Base-by-base conservation (phyloP, 64 coral and sea anemone genomes). In the Actinia tenebrosa region DNA sequence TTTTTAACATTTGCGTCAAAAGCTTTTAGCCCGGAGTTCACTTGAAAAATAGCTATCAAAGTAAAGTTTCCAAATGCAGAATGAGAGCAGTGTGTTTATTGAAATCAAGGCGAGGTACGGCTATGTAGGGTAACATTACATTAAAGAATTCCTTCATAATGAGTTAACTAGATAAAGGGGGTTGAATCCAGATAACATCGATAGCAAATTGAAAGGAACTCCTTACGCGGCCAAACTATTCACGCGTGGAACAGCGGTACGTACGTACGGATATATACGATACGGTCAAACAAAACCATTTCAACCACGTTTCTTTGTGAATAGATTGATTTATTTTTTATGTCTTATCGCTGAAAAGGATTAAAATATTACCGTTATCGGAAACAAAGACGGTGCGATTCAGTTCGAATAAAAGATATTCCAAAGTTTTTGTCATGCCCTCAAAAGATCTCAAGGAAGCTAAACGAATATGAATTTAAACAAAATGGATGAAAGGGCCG, bases 131-230 rank as follows among this genome's bases (percentile, higher is more conserved):
- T 75, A 75, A 75, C 10, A 75, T 37, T 75, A 14, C n/a, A 42
- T 75, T 75, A 13, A 75, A 3, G 25, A 75, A 75, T 75, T 30
- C 25, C 69, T 75, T 30, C 26, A 75, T 42, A 75, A 43, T 75
- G n/a, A 7, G 13, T 43, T 42, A 42, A 42, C 69, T 10, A 5
- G 69, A 75, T 75, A 26, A 75, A 69, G 25, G 42, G 30, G 37
- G 17, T 23, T 75, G 9, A 75, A 10, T 30, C 6, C 25, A 30
- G 69, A 75, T 75, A 75, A 13, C n/a, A 43, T 75, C 69, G 10
- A 8, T 75, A 30, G n/a, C 25, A 75, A 30, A 75, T 75, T 75
- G 69, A 75, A 75, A 26, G 69, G 69, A 75, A 75, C 69, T 75
- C 69, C 69, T 75, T 30, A 75, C 2, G 30, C 30, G 69, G 69